These are phyloP conservation scores for Eulemur rubriventer DNA, from an alignment of 2,797 vertebrate genomes.

Conservation along the genomic window DNA sequence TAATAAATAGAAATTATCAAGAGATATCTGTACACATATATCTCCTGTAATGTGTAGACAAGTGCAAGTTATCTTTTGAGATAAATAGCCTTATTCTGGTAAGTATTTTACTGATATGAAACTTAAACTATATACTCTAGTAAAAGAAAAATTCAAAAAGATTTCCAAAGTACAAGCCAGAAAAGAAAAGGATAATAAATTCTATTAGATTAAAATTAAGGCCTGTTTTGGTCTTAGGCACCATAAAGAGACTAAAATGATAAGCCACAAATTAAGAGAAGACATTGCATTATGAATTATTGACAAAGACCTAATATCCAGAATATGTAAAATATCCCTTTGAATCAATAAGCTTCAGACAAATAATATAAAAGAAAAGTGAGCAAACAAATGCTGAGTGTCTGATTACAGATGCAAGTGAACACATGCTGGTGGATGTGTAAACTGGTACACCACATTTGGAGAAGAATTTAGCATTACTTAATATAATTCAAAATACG, in stretches of 20 bases:
- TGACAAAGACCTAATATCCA: background rate
- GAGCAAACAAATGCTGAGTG: background rate
- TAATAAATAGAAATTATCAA: background rate
- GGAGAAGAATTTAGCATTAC: background rate
- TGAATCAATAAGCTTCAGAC: background rate
- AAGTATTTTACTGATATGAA: background rate
- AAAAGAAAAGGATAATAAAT: background rate
- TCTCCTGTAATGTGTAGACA: background rate
- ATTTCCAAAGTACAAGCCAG: background rate
- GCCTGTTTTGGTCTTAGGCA: background rate
- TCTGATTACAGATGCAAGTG: background rate
- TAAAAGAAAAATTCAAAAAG: background rate
- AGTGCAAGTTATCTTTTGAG: background rate
- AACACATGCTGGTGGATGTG: background rate
- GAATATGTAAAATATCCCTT: background rate
- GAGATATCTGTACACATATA: background rate
- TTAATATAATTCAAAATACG: background rate
- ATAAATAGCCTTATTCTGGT: background rate
- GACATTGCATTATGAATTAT: background rate
- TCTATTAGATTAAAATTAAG: background rate
- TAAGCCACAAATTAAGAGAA: background rate
- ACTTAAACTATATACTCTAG: background rate
- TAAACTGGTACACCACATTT: background rate
- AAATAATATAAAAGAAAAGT: conserved; percentile 5
- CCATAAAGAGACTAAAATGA: background rate